Evolutionary conservation across 2,797 vertebrate species (phyloP).

Genomic region (Gambelia wislizenii): DNA sequence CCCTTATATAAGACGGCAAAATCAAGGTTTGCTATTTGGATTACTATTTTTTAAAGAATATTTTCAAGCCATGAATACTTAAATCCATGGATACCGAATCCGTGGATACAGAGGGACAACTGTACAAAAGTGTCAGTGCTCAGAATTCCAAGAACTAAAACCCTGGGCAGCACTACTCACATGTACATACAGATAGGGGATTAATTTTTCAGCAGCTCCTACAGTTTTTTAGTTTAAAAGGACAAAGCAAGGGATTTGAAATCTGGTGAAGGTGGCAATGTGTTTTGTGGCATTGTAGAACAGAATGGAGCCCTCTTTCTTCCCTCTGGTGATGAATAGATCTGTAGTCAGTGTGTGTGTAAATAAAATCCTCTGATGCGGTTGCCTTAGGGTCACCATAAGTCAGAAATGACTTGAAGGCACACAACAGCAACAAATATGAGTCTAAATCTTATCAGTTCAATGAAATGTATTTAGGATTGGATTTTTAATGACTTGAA

Average conservation of each 20-base stretch:
- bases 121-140: not conserved
- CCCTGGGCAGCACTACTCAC: not conserved
- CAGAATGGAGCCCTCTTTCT: not conserved
- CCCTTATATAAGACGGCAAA: too few relatives aligned
- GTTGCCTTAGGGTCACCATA: too few relatives aligned
- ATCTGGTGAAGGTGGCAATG: not conserved
- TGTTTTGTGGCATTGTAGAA: too few relatives aligned
- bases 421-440: too few relatives aligned
- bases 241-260: not conserved
- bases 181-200: not conserved
- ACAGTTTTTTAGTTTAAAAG: not conserved
- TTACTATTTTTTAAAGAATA: too few relatives aligned
- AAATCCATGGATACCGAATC: too few relatives aligned
- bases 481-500: not conserved
- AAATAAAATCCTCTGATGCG: too few relatives aligned
- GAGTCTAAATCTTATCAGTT: not conserved
- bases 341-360: not conserved
- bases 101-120: too few relatives aligned
- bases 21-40: too few relatives aligned
- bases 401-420: too few relatives aligned
- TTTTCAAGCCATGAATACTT: too few relatives aligned
- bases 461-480: not conserved
- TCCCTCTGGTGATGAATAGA: not conserved
- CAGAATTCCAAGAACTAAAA: not conserved
- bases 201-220: not conserved